Percentiles rank a stretch among this genome's conserved stretches.
Conservation (phyloP, 2,797 vertebrate species). For the Gorsachius magnificus region DNA sequence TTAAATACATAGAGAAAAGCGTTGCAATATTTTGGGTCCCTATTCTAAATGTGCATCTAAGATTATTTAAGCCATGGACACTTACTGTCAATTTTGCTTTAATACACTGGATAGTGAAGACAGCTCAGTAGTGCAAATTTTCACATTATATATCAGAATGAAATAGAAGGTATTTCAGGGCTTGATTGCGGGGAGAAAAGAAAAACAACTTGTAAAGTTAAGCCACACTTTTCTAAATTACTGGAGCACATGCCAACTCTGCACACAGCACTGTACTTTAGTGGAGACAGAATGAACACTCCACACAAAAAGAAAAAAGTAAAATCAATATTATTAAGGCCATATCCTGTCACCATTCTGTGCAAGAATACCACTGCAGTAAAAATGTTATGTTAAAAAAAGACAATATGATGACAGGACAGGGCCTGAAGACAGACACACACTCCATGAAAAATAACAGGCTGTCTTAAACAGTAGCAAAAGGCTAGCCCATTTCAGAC, state of each 20-base stretch:
- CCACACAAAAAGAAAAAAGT: slow-evolving; percentile 7
- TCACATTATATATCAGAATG: slow-evolving; percentile 73
- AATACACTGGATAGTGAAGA: slow-evolving; percentile 33
- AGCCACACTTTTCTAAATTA: slow-evolving; percentile 29
- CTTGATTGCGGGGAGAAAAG: slow-evolving; percentile 2
- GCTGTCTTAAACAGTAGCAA: slow-evolving; percentile 54
- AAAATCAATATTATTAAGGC: slow-evolving; percentile 4
- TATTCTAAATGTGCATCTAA: neutral
- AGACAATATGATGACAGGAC: slow-evolving; percentile 55
- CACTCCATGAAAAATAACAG: slow-evolving; percentile 47
- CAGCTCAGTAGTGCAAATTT: slow-evolving; percentile 73
- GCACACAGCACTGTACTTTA: slow-evolving; percentile 49
- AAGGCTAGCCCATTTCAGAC: slow-evolving; percentile 62
- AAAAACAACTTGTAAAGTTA: slow-evolving; percentile 6
- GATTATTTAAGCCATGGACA: neutral
- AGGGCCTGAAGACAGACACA: slow-evolving; percentile 41
- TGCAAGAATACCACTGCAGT: slow-evolving; percentile 59
- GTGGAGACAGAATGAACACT: slow-evolving; percentile 52
- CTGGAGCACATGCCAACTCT: slow-evolving; percentile 57
- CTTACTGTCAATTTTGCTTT: slow-evolving; percentile 34
- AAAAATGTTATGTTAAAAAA: slow-evolving; percentile 69
- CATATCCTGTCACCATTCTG: slow-evolving; percentile 60
- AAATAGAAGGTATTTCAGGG: slow-evolving; percentile 39
- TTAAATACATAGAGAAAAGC: slow-evolving; percentile 34
- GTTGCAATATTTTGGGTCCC: neutral